phyloP scores from a whole-genome alignment of 2,113 vertebrate genomes.

The Taxidea taxus region DNA sequence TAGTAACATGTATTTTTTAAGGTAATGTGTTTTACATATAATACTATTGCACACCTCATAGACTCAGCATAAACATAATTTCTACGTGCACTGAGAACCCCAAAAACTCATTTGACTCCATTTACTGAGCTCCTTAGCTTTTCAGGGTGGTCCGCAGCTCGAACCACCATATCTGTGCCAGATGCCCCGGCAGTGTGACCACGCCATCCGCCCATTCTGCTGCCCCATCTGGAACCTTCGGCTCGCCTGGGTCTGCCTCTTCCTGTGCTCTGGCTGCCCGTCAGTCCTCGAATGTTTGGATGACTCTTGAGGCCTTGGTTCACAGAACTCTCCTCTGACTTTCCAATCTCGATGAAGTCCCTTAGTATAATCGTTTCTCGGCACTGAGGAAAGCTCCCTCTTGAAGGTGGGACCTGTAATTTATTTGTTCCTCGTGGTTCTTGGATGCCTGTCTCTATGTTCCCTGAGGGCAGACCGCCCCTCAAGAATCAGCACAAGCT shows the following conservation, averaged over 20 bases:
- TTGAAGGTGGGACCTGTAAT: background rate
- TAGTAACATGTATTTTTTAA: background rate
- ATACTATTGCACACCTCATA: background rate
- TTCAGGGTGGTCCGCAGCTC: background rate
- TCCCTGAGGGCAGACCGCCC: background rate
- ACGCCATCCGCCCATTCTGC: background rate
- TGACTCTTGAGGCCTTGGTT: background rate
- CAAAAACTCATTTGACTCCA: background rate
- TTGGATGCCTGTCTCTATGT: rapidly evolving
- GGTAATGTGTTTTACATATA: background rate
- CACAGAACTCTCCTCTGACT: background rate
- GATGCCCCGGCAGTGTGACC: background rate
- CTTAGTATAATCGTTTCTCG: background rate
- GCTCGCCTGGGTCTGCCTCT: background rate
- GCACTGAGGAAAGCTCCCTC: background rate
- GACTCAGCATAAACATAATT: no score
- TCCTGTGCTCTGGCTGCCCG: background rate
- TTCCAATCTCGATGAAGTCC: background rate
- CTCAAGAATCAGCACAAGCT: rapidly evolving
- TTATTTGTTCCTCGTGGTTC: rapidly evolving
- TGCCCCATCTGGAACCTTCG: rapidly evolving
- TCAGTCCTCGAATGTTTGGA: rapidly evolving
- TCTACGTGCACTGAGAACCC: background rate
- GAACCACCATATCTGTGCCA: rapidly evolving
- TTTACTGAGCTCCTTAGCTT: background rate